phyloP scores from a whole-genome alignment of 2,113 vertebrate species.

The Oncorhynchus keta region DNA sequence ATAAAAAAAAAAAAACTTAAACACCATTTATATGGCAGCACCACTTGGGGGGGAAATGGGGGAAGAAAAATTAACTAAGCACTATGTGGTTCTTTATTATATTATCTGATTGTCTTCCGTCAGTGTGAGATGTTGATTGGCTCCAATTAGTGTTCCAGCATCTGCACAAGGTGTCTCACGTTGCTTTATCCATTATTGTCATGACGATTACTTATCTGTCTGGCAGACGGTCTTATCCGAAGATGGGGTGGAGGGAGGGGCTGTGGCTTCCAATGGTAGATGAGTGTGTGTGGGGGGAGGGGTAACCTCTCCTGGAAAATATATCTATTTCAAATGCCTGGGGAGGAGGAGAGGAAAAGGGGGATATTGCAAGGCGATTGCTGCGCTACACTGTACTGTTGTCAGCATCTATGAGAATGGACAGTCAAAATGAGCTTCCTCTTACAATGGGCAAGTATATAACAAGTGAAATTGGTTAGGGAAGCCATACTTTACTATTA shows the following conservation, averaged over 20 bases:
- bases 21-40: conserved; percentile 15
- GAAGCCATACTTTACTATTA: not conserved
- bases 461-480: too few relatives aligned
- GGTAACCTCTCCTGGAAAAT: too few relatives aligned
- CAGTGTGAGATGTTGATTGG: conserved; percentile 53
- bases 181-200: conserved; percentile 15
- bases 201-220: conserved; percentile 31
- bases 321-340: not conserved
- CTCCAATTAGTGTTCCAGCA: conserved; percentile 57
- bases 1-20: not conserved
- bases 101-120: conserved; percentile 24
- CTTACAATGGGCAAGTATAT: not conserved
- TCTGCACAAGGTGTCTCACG: conserved; percentile 41
- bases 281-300: too few relatives aligned
- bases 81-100: too few relatives aligned
- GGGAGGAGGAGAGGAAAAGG: not conserved
- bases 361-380: not conserved
- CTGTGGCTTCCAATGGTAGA: not conserved
- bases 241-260: not conserved
- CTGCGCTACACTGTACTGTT: not conserved
- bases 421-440: conserved; percentile 8
- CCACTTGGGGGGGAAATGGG: conserved; percentile 1
- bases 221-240: too few relatives aligned
- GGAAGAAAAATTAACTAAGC: conserved; percentile 6
- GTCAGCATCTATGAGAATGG: not conserved